phyloP scores from a whole-genome alignment of 1,140 invertebrate genomes.

The Odontomachus brunneus region DNA sequence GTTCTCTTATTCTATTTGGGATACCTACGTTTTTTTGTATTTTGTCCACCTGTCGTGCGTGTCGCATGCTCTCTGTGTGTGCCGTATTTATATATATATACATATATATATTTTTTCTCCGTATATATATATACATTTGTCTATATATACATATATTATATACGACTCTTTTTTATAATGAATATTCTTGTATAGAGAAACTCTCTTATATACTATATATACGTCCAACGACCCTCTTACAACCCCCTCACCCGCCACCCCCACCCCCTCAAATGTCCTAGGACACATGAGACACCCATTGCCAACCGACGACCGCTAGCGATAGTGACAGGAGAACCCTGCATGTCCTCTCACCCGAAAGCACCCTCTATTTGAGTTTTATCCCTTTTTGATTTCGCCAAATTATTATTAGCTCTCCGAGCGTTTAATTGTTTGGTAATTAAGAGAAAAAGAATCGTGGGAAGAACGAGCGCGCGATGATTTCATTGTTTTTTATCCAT shows the following conservation, averaged over 20 bases:
- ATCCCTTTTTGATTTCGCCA: constrained; percentile 36
- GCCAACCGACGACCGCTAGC: constrained; percentile 82
- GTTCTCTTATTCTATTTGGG: constrained; percentile 83
- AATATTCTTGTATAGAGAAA: constrained; percentile 72
- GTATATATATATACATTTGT: constrained; percentile 70
- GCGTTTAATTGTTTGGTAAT: constrained; percentile 61
- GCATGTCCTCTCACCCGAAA: constrained; percentile 78
- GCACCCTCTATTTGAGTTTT: constrained; percentile 39
- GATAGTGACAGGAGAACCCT: constrained; percentile 85
- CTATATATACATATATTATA: constrained; percentile 73
- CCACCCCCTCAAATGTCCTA: constrained; percentile 56
- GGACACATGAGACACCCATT: constrained; percentile 65
- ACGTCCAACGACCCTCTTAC: constrained; percentile 59
- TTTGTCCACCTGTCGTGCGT: constrained; percentile 85
- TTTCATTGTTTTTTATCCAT: neutral
- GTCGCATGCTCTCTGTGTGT: constrained; percentile 85
- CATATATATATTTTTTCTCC: constrained; percentile 73
- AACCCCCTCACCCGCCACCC: constrained; percentile 38
- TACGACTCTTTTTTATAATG: constrained; percentile 66
- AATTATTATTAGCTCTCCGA: constrained; percentile 55
- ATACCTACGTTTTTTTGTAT: constrained; percentile 82
- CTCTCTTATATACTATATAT: constrained; percentile 72
- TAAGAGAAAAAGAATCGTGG: constrained; percentile 51
- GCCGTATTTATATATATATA: constrained; percentile 73
- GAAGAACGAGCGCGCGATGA: constrained; percentile 19